Evolutionary conservation across 92 coral and sea anemone genomes (phyloP).

Genomic region (Blastomussa wellsi): DNA sequence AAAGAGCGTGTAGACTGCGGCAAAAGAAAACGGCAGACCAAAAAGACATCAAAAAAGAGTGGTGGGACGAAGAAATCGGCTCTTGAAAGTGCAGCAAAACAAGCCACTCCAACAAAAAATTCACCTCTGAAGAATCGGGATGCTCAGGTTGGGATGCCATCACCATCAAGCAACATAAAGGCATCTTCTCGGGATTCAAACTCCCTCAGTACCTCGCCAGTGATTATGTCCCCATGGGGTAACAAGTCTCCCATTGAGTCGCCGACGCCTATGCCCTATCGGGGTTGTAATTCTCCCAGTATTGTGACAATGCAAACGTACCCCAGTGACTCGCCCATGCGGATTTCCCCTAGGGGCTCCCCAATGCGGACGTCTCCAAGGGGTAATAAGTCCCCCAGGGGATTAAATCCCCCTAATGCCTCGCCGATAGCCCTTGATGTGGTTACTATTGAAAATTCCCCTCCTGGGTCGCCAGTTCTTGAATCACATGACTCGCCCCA

Average conservation of each 20-base stretch:
- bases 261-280: neutral
- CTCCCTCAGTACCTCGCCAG: neutral
- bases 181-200: neutral
- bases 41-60: conserved; percentile 1
- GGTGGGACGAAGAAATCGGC: neutral
- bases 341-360: neutral
- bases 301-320: neutral
- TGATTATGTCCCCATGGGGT: neutral
- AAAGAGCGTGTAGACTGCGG: conserved; percentile 35
- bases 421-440: conserved; percentile 1
- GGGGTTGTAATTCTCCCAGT: neutral
- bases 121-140: neutral
- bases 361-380: neutral
- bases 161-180: neutral
- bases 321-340: neutral
- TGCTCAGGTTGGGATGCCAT: neutral
- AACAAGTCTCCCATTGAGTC: neutral
- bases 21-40: conserved; percentile 27
- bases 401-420: neutral
- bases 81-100: neutral
- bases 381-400: neutral
- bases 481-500: neutral
- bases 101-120: neutral
- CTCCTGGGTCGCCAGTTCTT: conserved; percentile 26
- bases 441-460: conserved; percentile 8